Base-by-base conservation (phyloP, 2,888 invertebrate genomes). In the Alcis repandata region DNA sequence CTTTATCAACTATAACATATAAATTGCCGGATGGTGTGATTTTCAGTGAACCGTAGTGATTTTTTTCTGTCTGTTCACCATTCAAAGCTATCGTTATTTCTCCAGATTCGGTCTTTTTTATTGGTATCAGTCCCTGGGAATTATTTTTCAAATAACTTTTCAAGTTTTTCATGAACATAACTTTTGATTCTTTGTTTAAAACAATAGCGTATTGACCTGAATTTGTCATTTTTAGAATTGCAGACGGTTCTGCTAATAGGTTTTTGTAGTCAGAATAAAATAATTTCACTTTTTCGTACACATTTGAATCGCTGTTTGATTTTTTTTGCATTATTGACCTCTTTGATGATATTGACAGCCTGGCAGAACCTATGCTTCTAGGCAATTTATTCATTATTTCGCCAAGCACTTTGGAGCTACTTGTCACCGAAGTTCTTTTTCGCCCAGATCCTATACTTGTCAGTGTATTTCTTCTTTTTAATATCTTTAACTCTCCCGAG, bases 1-100 rank as follows among this genome's bases (percentile, higher is more conserved):
- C 70, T 61, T 86, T 78, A 61, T 87, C 79, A 19, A 86, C 71
- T 15, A 78, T 64, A 15, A 87, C 69, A 60, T 79, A 85, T 69
- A 90, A 79, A 68, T 84, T 87, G 19, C 87, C 88, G 0, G 89
- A 88, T 10, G 79, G 64, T 36, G 86, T 82, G 6, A 89, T 81
- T 76, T 85, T 89, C 19, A 91, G 71, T 20, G 81, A 79, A 38
- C 81, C 84, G 66, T 78, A 77, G 48, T 76, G 68, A 19, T 60
- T 71, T 33, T 74, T 76, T 7, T 38, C 57, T 33, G 77, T 66
- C 2, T 64, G 59, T 13, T 79, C 69, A n/a, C 57, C 71, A 62
- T 79, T 79, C 38, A 88, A 69, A 49, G 56, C 59, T 61, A 89
- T 82, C 6, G 67, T 76, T 19, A 88, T 83, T 72, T 86, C 79